Percentiles rank a stretch among this genome's conserved stretches.
Evolutionary conservation across 2,113 vertebrate species (phyloP).

Genomic region (Paedocypris sp.): DNA sequence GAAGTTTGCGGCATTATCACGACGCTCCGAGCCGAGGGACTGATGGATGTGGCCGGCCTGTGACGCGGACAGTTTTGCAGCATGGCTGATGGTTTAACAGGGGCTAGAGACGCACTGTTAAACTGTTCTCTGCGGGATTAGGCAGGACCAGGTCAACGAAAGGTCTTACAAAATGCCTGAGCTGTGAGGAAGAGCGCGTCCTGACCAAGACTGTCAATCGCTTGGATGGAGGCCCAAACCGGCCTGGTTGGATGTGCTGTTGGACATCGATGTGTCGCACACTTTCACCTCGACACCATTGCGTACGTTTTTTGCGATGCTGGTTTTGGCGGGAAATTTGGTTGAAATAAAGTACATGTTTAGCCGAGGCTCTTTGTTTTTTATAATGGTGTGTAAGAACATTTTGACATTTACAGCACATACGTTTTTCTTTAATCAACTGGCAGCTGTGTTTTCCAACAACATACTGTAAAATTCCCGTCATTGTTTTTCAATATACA

Average conservation of each 20-base stretch:
- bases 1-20: not conserved
- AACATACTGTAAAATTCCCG: too few relatives aligned
- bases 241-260: slow-evolving; percentile 12
- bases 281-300: slow-evolving; percentile 7
- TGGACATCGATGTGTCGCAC: slow-evolving; percentile 6
- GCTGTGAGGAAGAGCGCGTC: not conserved
- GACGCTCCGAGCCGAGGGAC: too few relatives aligned
- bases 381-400: too few relatives aligned
- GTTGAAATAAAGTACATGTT: too few relatives aligned
- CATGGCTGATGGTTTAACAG: not conserved
- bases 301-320: too few relatives aligned
- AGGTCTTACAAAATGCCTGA: slow-evolving; percentile 5
- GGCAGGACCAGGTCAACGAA: slow-evolving; percentile 3
- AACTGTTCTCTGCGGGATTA: not conserved
- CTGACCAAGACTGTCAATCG: slow-evolving; percentile 23
- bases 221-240: slow-evolving; percentile 31
- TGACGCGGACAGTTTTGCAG: not conserved
- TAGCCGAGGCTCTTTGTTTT: too few relatives aligned
- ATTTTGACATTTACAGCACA: too few relatives aligned
- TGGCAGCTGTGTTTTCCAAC: too few relatives aligned
- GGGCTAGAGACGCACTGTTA: not conserved
- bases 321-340: too few relatives aligned
- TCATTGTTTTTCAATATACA: too few relatives aligned
- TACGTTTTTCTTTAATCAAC: too few relatives aligned
- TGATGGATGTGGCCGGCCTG: not conserved